Conservation (phyloP, 2,797 vertebrate species). For the Tangara arthus region DNA sequence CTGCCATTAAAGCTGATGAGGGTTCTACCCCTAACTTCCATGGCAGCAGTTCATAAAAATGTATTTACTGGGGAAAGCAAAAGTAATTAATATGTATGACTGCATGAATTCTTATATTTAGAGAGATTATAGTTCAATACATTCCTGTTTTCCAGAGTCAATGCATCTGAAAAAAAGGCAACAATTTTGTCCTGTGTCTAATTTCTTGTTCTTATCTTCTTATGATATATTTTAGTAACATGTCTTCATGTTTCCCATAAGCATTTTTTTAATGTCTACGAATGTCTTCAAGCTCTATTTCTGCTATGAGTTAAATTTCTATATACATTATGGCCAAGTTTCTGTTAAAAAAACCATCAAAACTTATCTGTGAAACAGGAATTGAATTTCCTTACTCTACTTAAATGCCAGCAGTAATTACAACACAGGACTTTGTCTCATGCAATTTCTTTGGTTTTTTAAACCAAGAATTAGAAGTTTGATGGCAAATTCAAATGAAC, state of each 20-base stretch:
- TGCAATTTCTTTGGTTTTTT: background rate
- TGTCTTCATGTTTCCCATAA: background rate
- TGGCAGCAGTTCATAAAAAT: background rate
- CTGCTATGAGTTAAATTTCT: background rate
- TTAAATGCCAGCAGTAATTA: constrained; percentile 17
- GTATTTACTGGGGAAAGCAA: background rate
- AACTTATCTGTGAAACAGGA: background rate
- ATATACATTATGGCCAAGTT: background rate
- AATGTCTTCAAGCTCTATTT: background rate
- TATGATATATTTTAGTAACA: background rate
- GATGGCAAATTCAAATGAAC: background rate
- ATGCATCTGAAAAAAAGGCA: background rate
- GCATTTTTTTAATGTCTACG: background rate
- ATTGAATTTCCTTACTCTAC: background rate
- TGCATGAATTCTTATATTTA: background rate
- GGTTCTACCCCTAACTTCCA: background rate
- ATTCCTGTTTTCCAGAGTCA: background rate
- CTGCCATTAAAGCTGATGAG: background rate
- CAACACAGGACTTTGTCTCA: background rate
- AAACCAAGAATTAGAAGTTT: background rate
- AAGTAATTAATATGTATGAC: constrained; percentile 21
- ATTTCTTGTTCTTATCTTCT: background rate
- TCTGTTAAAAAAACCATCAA: background rate
- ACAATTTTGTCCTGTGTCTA: background rate
- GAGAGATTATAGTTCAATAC: background rate